Evolutionary conservation across 2,888 invertebrate genomes (phyloP).

Genomic region (Ophioninae sp.): DNA sequence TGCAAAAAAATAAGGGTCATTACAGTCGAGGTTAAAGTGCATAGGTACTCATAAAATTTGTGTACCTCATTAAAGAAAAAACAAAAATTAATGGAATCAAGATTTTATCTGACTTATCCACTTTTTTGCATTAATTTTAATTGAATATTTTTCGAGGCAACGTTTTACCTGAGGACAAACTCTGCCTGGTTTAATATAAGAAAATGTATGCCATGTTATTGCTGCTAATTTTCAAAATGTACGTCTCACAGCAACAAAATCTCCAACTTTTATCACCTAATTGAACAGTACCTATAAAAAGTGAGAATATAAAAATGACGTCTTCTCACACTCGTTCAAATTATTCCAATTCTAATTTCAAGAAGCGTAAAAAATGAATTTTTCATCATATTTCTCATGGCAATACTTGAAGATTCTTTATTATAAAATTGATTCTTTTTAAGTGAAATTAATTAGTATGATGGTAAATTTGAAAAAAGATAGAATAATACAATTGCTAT

Average conservation of each 20-base stretch:
- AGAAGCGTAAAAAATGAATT: background rate
- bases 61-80: background rate
- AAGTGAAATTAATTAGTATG: background rate
- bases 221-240: too few species aligned
- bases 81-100: background rate
- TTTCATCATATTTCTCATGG: background rate
- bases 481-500: background rate
- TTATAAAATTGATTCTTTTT: background rate
- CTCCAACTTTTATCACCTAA: too few species aligned
- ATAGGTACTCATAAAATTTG: background rate
- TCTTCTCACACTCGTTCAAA: too few species aligned
- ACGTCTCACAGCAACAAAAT: too few species aligned
- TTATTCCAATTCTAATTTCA: background rate
- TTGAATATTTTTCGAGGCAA: too few species aligned
- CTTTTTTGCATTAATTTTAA: too few species aligned
- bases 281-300: too few species aligned
- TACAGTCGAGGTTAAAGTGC: constrained; percentile 2
- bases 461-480: background rate
- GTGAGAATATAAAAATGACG: too few species aligned
- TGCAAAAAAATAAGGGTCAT: background rate
- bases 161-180: too few species aligned
- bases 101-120: too few species aligned
- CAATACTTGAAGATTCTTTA: background rate
- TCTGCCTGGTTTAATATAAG: too few species aligned
- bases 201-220: too few species aligned